Evolutionary conservation across 2,888 invertebrate genomes (phyloP).

Genomic region (Osmoderma eremita): DNA sequence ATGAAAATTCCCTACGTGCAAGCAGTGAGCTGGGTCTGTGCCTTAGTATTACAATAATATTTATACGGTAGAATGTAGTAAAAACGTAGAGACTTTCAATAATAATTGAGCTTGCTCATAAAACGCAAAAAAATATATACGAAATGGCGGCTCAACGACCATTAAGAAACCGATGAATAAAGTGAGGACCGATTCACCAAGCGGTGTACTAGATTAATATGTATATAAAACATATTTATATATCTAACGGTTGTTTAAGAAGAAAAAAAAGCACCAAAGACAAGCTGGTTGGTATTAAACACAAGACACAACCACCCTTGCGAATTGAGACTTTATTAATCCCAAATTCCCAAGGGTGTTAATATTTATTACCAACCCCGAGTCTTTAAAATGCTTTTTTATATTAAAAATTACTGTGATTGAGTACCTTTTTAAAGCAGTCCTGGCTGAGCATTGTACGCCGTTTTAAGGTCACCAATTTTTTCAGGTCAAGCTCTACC

Average conservation of each 20-base stretch:
- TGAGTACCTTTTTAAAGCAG: slow-evolving; percentile 60
- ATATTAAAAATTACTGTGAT: slow-evolving; percentile 56
- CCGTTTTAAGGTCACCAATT: slow-evolving; percentile 54
- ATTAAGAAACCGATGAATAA: slow-evolving; percentile 44
- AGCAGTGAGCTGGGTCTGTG: slow-evolving; percentile 66
- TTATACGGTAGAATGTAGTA: slow-evolving; percentile 59
- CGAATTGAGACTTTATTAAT: not conserved
- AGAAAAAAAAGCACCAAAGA: slow-evolving; percentile 40
- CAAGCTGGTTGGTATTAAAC: slow-evolving; percentile 18
- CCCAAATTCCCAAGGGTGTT: slow-evolving; percentile 9
- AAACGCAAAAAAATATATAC: slow-evolving; percentile 49
- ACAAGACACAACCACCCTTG: slow-evolving; percentile 34
- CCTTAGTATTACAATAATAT: slow-evolving; percentile 66
- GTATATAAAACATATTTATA: slow-evolving; percentile 56
- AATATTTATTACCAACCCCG: slow-evolving; percentile 17
- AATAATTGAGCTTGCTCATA: slow-evolving; percentile 62
- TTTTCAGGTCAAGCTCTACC: slow-evolving; percentile 58
- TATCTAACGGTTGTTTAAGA: slow-evolving; percentile 50
- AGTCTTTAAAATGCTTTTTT: slow-evolving; percentile 31
- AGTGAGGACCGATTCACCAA: slow-evolving; percentile 43
- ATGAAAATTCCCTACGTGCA: slow-evolving; percentile 52
- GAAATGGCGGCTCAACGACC: slow-evolving; percentile 54
- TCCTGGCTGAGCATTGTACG: slow-evolving; percentile 53
- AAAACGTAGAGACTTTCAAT: slow-evolving; percentile 55
- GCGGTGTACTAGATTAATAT: slow-evolving; percentile 46